Evolutionary conservation across 2,888 invertebrate species (phyloP).

Genomic region (Troilus luridus): DNA sequence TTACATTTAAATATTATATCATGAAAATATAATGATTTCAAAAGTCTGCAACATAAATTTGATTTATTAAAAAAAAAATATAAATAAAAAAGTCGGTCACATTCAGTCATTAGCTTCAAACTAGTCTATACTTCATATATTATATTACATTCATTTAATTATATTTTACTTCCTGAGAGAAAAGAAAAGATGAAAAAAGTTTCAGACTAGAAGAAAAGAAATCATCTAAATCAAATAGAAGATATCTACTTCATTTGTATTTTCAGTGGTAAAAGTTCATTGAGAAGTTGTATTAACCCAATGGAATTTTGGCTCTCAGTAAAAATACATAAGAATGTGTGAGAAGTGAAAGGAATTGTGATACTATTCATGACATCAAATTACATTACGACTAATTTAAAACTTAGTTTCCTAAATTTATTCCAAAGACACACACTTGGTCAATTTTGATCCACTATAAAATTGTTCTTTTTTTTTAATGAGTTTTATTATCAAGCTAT

Average conservation of each 20-base stretch:
- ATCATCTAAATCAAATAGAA: neutral
- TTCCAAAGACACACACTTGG: constrained; percentile 28
- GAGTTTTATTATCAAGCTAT: neutral
- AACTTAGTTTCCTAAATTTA: constrained; percentile 8
- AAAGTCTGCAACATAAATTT: constrained; percentile 4
- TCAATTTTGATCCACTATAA: constrained; percentile 28
- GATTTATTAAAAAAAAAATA: constrained; percentile 4
- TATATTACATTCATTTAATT: constrained; percentile 43
- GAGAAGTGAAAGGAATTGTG: neutral
- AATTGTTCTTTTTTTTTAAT: neutral
- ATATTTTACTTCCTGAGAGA: constrained; percentile 39
- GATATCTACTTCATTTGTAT: neutral
- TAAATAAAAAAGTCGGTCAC: neutral
- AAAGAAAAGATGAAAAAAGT: constrained; percentile 4
- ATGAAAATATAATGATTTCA: constrained; percentile 36
- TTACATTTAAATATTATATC: constrained; percentile 37
- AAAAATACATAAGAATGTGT: neutral
- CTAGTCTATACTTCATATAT: neutral
- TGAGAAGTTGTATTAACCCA: neutral
- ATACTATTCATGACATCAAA: neutral
- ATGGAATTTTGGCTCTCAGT: neutral
- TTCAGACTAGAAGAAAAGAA: constrained; percentile 31
- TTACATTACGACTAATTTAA: neutral
- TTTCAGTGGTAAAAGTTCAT: neutral
- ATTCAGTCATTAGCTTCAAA: constrained; percentile 39